Base-by-base conservation (phyloP, 2,797 vertebrate species). In the Pseudomugil gertrudae region DNA sequence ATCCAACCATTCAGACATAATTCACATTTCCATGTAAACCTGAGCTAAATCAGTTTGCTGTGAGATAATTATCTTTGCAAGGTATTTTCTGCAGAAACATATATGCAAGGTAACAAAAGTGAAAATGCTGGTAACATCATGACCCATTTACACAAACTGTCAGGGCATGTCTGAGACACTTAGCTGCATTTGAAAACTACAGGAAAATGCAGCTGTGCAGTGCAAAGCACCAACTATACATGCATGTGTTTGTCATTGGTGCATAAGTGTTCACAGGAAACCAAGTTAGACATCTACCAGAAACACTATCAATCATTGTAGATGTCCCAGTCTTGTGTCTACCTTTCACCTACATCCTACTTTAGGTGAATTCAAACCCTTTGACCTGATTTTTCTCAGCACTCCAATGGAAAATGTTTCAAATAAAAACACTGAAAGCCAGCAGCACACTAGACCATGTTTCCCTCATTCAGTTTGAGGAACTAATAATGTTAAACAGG, bases 331-430 rank as follows among this genome's bases (percentile, higher is more conserved):
- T 56, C 35, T 23, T 11, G 15, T 54, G 9, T 58, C 69, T 26
- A 89, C 87, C 85, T 88, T 90, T 92, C 72, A 87, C 90, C 88
- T 76, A 90, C 69, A 84, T 90, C 63, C 75, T 65, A 24, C 4
- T 63, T 80, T 29, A 8, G 35, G 15, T 62, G n/a, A 63, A 3
- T 33, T 4, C 0, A 1, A 69, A 47, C 60, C 66, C 71, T 85
- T 75, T 68, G 51, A 79, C 56, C 66, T 5, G 2, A 14, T 47
- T 47, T 53, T 43, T 40, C 3, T 33, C 33, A 2, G 33, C 29
- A 17, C 56, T 66, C 33, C 47, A 40, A 56, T 8, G 61, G 38
- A 63, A 17, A 64, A 75, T 77, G 7, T 45, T 48, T 61, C 51
- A 14, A 65, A 38, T 21, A 3, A 43, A 58, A 48, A 50, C 8